Base-by-base conservation (phyloP, 2,888 invertebrate genomes). In the Tillus elongatus region DNA sequence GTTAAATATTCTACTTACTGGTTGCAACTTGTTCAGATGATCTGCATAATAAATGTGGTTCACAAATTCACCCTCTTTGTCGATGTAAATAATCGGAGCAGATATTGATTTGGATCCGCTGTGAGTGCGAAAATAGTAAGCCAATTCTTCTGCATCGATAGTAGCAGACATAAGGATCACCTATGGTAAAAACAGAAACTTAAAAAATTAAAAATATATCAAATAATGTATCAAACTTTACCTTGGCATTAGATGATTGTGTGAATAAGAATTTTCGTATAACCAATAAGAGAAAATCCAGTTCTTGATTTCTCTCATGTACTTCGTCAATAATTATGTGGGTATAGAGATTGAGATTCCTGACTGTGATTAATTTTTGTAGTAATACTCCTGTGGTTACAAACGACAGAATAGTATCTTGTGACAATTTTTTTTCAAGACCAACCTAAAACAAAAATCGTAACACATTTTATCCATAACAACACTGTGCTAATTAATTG, bases 111-210 rank as follows among this genome's bases (percentile, higher is more conserved):
- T 49, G 12, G 53, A 52, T 28, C 61, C 47, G 4, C 61, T 52
- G 1, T 69, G 69, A 2, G 64, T 58, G 10, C 68, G 63, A 57
- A 80, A 66, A 46, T 90, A 90, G 15, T 75, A 60, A 0, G 79
- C 72, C 66, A 89, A 89, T 43, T 73, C 71, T 2, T 73, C 64
- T 0, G 80, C 73, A 54, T 91, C 77, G 51, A 93, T 81, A 2
- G 96, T 95, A 0, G 96, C 96, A 0, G 93, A 95, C 95, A 96
- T 96, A 2, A 96, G 69, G 34, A 96, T 73, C 0, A 87, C 63
- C 74, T 75, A 53, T 28, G 64, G 53, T 19, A n/a, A 12, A 36
- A 30, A 33, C 2, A 29, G 11, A 35, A 36, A 11, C 26, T 30
- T 12, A 34, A 39, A 26, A 37, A 35, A 14, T 31, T 33, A 34